Conservation (phyloP, 1,140 invertebrate species). For the Hylaeus anthracinus region DNA sequence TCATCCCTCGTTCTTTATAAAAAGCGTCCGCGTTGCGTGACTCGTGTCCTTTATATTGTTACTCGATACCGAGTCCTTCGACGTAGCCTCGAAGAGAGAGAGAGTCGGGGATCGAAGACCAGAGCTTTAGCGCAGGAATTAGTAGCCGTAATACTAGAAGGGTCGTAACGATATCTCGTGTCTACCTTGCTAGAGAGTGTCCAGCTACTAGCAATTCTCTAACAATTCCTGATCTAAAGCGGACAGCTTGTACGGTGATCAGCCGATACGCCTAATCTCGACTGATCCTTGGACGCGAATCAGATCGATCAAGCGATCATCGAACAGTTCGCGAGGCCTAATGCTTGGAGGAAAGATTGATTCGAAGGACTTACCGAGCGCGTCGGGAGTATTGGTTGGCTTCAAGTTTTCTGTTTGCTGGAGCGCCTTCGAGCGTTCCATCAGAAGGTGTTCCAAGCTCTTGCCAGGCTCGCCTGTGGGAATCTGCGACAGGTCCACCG, state of each 20-base stretch:
- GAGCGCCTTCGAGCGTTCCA: slow-evolving; percentile 89
- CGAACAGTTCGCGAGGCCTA: neutral
- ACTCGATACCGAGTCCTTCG: slow-evolving; percentile 67
- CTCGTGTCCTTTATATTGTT: slow-evolving; percentile 61
- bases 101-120: slow-evolving; percentile 79
- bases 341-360: neutral
- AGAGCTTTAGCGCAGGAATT: slow-evolving; percentile 78
- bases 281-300: neutral
- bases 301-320: neutral
- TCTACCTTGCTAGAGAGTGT: neutral
- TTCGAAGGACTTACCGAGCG: slow-evolving; percentile 76
- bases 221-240: slow-evolving; percentile 47
- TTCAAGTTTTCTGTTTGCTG: slow-evolving; percentile 82
- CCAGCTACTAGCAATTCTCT: neutral
- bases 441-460: slow-evolving; percentile 88
- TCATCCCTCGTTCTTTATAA: slow-evolving; percentile 61
- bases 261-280: neutral
- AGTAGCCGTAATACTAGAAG: slow-evolving; percentile 54
- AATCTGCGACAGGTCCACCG: slow-evolving; percentile 86
- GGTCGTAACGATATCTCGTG: neutral
- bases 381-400: slow-evolving; percentile 76
- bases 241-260: neutral
- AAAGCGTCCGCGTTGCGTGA: slow-evolving; percentile 65
- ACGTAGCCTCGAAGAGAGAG: slow-evolving; percentile 79
- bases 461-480: slow-evolving; percentile 83